Percentiles rank a stretch among this genome's conserved stretches.
phyloP scores from a whole-genome alignment of 2,888 invertebrate genomes.

The Tuta absoluta region DNA sequence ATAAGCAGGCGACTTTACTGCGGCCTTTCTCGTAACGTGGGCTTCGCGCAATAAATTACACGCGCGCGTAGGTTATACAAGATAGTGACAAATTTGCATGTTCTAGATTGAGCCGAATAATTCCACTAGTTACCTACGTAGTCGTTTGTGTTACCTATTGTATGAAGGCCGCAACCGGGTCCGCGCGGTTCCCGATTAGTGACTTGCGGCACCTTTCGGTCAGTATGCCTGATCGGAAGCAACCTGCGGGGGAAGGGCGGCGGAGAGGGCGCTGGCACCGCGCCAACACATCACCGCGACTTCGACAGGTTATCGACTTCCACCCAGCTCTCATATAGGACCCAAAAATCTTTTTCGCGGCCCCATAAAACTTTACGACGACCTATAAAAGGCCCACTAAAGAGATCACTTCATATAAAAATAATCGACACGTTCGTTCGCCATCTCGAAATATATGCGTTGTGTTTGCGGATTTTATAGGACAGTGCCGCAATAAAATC shows the following conservation, averaged over 20 bases:
- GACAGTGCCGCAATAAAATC: constrained; percentile 39
- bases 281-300: constrained; percentile 55
- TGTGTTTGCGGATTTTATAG: constrained; percentile 45
- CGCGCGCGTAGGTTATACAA: constrained; percentile 18
- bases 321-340: constrained; percentile 64
- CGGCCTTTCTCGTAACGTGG: constrained; percentile 12
- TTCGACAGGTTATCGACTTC: constrained; percentile 71
- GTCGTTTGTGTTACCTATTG: neutral
- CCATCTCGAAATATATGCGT: constrained; percentile 40
- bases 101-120: constrained; percentile 6
- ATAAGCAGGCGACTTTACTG: constrained; percentile 16
- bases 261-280: constrained; percentile 51
- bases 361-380: constrained; percentile 66
- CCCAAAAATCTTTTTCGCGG: constrained; percentile 59
- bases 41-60: constrained; percentile 17
- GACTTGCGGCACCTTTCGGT: constrained; percentile 10
- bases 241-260: neutral
- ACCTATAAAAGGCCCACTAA: constrained; percentile 58
- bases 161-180: constrained; percentile 9
- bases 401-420: constrained; percentile 63
- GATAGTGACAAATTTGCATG: constrained; percentile 19
- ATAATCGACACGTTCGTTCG: constrained; percentile 54
- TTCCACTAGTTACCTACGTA: neutral
- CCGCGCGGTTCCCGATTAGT: constrained; percentile 14
- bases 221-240: neutral